These are phyloP conservation scores for Solenopsis fugax DNA, from an alignment of 1,140 invertebrate species.

Conservation along the genomic window DNA sequence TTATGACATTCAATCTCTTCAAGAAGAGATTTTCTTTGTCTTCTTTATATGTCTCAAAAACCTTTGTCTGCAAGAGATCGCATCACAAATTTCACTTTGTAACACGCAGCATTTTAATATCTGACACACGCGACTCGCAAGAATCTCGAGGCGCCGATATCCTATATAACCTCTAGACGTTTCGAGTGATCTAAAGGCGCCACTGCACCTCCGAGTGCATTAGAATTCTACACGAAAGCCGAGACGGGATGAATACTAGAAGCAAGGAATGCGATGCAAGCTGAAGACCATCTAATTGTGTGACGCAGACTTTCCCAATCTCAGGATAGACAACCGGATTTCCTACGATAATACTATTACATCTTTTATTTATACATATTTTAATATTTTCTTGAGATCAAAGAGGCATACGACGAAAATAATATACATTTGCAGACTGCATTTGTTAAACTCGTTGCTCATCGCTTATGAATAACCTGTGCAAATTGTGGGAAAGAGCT, in stretches of 20 bases:
- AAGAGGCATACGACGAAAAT: neutral
- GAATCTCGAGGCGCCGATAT: conserved; percentile 12
- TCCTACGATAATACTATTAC: neutral
- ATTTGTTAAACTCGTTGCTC: neutral
- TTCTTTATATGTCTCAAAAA: neutral
- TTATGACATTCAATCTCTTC: too few species aligned
- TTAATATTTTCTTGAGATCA: neutral
- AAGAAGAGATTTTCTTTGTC: neutral
- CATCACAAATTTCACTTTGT: neutral
- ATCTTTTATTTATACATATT: neutral
- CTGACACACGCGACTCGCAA: neutral
- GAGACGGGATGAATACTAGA: conserved; percentile 45
- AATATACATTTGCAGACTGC: neutral
- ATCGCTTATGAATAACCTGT: neutral
- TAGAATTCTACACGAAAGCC: conserved; percentile 48
- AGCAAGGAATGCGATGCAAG: conserved; percentile 36
- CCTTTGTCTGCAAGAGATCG: neutral
- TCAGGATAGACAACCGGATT: neutral
- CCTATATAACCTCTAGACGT: neutral
- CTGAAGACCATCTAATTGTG: conserved; percentile 10
- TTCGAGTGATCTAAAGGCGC: conserved; percentile 25
- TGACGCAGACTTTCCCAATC: neutral
- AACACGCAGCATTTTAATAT: neutral
- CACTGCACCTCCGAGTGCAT: conserved; percentile 42
- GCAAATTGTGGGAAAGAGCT: neutral